Conservation (phyloP, 30 jellyfish, hydroid and myxozoan genomes). For the Chironex yamaguchii region DNA sequence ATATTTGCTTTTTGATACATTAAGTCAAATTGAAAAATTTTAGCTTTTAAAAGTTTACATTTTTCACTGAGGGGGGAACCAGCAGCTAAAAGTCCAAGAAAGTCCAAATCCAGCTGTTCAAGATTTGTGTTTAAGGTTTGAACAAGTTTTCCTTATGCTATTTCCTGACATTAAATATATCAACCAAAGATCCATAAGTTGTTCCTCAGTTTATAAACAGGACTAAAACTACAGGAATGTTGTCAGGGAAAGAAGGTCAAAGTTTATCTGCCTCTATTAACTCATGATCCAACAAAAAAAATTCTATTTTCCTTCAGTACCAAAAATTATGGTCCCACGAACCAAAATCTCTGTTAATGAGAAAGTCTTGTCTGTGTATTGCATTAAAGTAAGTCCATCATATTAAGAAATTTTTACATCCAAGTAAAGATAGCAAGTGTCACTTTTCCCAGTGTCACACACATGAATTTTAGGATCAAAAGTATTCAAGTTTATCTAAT, state of each 20-base stretch:
- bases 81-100: no score
- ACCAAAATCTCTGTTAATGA: no score
- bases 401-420: no score
- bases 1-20: background rate
- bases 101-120: no score
- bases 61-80: slow-evolving; percentile 36
- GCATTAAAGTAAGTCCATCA: no score
- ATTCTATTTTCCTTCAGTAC: background rate
- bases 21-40: background rate
- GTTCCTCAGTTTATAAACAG: slow-evolving; percentile 39
- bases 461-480: no score
- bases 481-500: no score
- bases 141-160: background rate
- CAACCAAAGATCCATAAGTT: slow-evolving; percentile 28
- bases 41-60: slow-evolving; percentile 13
- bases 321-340: slow-evolving; percentile 18
- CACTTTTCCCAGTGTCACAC: no score
- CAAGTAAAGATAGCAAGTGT: no score
- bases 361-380: no score
- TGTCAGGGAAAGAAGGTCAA: slow-evolving; percentile 41
- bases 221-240: slow-evolving; percentile 22
- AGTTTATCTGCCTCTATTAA: slow-evolving; percentile 47
- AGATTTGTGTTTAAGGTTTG: background rate
- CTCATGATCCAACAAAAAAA: slow-evolving; percentile 3
- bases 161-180: slow-evolving; percentile 23